Base-by-base conservation (phyloP, 2,113 vertebrate species). In the Ascaphus truei region DNA sequence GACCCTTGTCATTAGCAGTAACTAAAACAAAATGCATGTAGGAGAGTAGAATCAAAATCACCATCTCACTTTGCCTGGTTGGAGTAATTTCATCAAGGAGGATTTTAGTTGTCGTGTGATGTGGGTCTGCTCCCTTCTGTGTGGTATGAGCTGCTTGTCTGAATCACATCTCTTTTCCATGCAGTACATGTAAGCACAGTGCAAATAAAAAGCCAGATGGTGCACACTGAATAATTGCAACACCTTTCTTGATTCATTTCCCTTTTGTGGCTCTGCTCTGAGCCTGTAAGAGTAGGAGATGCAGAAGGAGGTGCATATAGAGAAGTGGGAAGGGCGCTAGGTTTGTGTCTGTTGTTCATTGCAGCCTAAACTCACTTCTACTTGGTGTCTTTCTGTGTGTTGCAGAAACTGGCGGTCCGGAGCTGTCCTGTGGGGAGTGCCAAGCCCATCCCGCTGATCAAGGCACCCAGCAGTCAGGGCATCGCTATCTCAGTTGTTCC, bases 401-500 rank as follows among this genome's bases (percentile, higher is more conserved):
- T 60, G 72, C 85, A 93, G 92, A 92, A 92, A 82, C 86, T 89
- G 84, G 82, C 88, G 12, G 90, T 91, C 76, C 84, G 90, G 75
- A 82, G 79, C 81, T 90, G 91, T 84, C 89, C 92, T 58, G 82
- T 84, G 56, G 92, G 85, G 72, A 77, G 85, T 22, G 66, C 86
- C 50, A 83, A 90, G 73, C 86, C 90, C 29, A 82, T 92, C 72
- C 88, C 86, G 1, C 89, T 90, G 79, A 89, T 89, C 78, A 87
- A 84, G 77, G 85, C 87, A 58, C 75, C 90, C 66, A 77, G 78
- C 43, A 79, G 79, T 36, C 91, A 86, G 85, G 77, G 80, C 82
- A 83, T 92, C 52, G 81, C 92, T 78, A 87, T 91, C 81, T 88
- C 91, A 0, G 88, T 90, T 76, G 83, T 90, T 73, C 91, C 90